Base-by-base conservation (phyloP, 2,797 vertebrate genomes). In the Thripadectes ignobilis region DNA sequence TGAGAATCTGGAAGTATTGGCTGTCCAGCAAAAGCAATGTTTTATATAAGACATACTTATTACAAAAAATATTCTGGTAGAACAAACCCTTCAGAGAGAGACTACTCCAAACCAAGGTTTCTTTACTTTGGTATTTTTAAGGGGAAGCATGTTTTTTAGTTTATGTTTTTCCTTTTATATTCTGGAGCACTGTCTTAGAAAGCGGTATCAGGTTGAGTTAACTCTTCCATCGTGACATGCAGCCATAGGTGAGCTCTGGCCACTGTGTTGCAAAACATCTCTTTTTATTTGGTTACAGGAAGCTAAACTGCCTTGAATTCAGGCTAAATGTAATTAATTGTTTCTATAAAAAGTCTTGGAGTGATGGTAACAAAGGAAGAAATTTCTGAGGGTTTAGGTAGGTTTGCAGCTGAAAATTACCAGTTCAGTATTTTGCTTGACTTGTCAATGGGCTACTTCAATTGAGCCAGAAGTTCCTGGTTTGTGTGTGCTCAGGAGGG, bases 401-500 rank as follows among this genome's bases (percentile, higher is more conserved):
- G 18, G 23, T 43, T 62, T 76, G 32, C 29, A 18, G 14, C 8
- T 41, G 30, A 46, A 71, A 88, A 65, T 73, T 1, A 2, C 19
- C 24, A 14, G 12, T 43, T 43, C 3, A 12, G 23, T 16, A 0
- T 62, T 76, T 46, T 80, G 11, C 8, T 27, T 77, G 38, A 23
- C 32, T 59, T 81, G n/a, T n/a, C 43, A 32, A 11, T 12, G 14
- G 19, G 2, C 10, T 24, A 7, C 38, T 45, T 48, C 13, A 24
- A 14, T 15, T 27, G 57, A 77, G 54, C 2, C 14, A 61, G 39
- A 16, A 59, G 30, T 32, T 20, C 7, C 13, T 39, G 55, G 27
- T 22, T 54, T 29, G 14, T 26, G 1, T 17, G 16, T 43, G 32
- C 16, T 27, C 0, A 0, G 2, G 7, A 7, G 21, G 27, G 3